These are phyloP conservation scores for Myotis planiceps DNA, from an alignment of 2,797 vertebrate species.

Conservation along the genomic window DNA sequence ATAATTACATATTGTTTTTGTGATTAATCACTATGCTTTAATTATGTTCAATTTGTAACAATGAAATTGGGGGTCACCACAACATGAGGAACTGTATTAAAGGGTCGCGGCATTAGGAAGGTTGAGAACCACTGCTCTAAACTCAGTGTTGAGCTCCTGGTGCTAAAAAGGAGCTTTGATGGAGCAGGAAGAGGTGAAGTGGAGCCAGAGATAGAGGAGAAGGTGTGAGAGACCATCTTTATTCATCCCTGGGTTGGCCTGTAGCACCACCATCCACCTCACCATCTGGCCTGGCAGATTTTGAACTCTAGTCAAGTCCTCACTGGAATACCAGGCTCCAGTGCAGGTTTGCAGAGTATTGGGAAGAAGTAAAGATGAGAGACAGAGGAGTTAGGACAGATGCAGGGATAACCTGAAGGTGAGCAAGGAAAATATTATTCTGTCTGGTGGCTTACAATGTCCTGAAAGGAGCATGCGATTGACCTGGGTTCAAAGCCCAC, in stretches of 20 bases:
- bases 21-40: no score
- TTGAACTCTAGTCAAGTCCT: not conserved
- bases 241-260: not conserved
- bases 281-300: not conserved
- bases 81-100: no score
- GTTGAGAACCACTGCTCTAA: not conserved
- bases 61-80: no score
- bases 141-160: not conserved
- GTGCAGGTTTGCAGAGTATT: not conserved
- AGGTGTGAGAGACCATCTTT: no score
- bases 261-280: not conserved
- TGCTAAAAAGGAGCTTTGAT: not conserved
- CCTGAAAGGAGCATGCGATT: not conserved
- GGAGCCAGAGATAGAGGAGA: not conserved
- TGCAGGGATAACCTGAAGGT: not conserved
- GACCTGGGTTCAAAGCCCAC: not conserved
- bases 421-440: not conserved
- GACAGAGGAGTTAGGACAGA: not conserved
- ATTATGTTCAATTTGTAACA: no score
- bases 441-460: not conserved
- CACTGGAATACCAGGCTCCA: not conserved
- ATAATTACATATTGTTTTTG: no score
- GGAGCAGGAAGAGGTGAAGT: not conserved
- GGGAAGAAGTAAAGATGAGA: not conserved
- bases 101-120: no score